These are phyloP conservation scores for Luperina nickerlii DNA, from an alignment of 2,888 invertebrate species.

Conservation along the genomic window DNA sequence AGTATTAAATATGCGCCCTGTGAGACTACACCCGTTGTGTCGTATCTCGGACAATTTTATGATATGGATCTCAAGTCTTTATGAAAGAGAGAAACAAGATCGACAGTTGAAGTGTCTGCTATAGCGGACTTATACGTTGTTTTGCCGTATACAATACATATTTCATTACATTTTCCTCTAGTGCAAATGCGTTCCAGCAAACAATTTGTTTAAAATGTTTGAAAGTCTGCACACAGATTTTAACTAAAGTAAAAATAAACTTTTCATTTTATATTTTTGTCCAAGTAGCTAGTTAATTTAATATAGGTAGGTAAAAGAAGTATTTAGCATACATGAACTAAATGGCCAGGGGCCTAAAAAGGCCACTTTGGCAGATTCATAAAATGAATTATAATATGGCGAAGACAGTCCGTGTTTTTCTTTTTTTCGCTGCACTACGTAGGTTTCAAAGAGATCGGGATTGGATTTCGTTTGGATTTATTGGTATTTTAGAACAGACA, in stretches of 20 bases:
- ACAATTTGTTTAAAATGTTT: conserved; percentile 3
- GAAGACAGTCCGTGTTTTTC: too few relatives aligned
- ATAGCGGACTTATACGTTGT: background rate
- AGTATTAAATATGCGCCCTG: conserved; percentile 49
- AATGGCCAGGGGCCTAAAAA: background rate
- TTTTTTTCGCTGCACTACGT: too few relatives aligned
- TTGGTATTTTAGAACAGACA: too few relatives aligned
- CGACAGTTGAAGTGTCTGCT: conserved; percentile 10
- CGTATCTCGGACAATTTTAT: conserved; percentile 49
- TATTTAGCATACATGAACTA: conserved; percentile 3
- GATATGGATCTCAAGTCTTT: conserved; percentile 26
- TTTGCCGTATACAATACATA: conserved; percentile 1
- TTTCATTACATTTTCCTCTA: conserved; percentile 13
- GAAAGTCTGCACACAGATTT: background rate
- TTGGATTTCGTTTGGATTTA: too few relatives aligned
- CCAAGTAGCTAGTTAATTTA: background rate
- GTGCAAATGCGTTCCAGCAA: background rate
- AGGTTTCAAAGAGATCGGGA: too few relatives aligned
- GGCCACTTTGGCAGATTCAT: too few relatives aligned
- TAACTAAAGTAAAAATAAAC: background rate
- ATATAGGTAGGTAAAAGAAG: background rate
- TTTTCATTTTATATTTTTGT: background rate
- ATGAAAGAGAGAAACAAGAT: conserved; percentile 24
- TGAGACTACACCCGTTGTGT: conserved; percentile 30
- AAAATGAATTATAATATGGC: too few relatives aligned